A percentile compares a stretch with the other conserved stretches of the same genome.
Evolutionary conservation across 2,888 invertebrate species (phyloP).

Genomic region (Aplocera efformata): DNA sequence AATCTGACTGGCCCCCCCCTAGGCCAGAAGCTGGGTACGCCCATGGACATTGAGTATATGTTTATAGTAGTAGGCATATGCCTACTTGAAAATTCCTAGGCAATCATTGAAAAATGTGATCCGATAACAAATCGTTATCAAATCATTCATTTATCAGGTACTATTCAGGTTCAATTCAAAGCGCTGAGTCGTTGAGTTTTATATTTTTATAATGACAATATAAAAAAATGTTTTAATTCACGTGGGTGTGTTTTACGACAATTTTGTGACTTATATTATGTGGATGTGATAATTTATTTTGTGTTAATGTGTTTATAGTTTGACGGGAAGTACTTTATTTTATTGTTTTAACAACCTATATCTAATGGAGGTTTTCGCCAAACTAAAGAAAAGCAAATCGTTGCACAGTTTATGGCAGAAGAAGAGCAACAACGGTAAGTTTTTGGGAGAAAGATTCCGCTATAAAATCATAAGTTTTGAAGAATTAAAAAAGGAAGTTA

Average conservation of each 20-base stretch:
- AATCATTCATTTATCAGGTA: slow-evolving; percentile 5
- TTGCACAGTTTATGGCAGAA: slow-evolving; percentile 16
- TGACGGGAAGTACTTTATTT: background rate
- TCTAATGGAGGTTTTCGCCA: slow-evolving; percentile 11
- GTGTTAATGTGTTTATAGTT: background rate
- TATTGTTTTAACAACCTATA: too few species aligned
- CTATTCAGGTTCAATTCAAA: slow-evolving; percentile 10
- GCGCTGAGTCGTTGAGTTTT: slow-evolving; percentile 8
- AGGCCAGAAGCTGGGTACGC: too few species aligned
- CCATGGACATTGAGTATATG: too few species aligned
- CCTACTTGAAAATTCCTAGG: slow-evolving; percentile 1
- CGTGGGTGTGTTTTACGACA: background rate
- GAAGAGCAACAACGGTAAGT: slow-evolving; percentile 11
- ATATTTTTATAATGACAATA: too few species aligned
- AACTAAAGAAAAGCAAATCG: slow-evolving; percentile 16
- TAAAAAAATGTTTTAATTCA: background rate
- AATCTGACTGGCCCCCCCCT: too few species aligned
- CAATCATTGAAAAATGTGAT: slow-evolving; percentile 15
- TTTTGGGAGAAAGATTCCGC: too few species aligned
- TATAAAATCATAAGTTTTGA: too few species aligned
- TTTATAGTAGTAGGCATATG: too few species aligned
- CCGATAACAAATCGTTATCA: slow-evolving; percentile 14
- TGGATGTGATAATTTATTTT: background rate
- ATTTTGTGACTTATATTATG: background rate
- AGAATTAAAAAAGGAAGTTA: too few species aligned